Conservation (phyloP, 2,888 invertebrate species). For the Aplocera efformata region DNA sequence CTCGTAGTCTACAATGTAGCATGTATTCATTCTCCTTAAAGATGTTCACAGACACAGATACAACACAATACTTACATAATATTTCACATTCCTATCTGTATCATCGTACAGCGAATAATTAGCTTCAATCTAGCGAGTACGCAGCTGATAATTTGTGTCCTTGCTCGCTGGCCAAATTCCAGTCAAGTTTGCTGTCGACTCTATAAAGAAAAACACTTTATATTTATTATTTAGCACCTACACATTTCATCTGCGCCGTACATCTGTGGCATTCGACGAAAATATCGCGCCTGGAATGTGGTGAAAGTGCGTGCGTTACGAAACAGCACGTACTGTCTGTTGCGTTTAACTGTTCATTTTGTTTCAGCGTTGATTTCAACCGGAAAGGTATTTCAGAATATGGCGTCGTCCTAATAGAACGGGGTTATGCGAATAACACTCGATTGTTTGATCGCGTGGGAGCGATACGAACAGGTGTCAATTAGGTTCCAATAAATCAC, state of each 20-base stretch:
- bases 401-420: too few species aligned
- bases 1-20: too few species aligned
- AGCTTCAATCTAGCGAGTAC: slow-evolving; percentile 11
- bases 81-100: too few species aligned
- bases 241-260: slow-evolving; percentile 32
- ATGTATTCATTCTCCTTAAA: too few species aligned
- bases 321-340: slow-evolving; percentile 8
- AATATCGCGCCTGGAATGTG: slow-evolving; percentile 30
- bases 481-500: too few species aligned
- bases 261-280: slow-evolving; percentile 28
- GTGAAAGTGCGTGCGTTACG: slow-evolving; percentile 19
- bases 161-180: slow-evolving; percentile 62
- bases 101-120: background rate
- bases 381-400: background rate
- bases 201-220: slow-evolving; percentile 28
- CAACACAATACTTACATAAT: too few species aligned
- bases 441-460: too few species aligned
- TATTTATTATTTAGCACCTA: slow-evolving; percentile 47
- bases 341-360: background rate
- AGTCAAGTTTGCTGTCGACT: slow-evolving; percentile 41
- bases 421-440: too few species aligned
- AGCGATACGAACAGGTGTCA: too few species aligned
- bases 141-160: slow-evolving; percentile 45
- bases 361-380: background rate
- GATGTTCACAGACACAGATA: too few species aligned